Base-by-base conservation (phyloP, 2,888 invertebrate species). In the Aspidiotus destructor region DNA sequence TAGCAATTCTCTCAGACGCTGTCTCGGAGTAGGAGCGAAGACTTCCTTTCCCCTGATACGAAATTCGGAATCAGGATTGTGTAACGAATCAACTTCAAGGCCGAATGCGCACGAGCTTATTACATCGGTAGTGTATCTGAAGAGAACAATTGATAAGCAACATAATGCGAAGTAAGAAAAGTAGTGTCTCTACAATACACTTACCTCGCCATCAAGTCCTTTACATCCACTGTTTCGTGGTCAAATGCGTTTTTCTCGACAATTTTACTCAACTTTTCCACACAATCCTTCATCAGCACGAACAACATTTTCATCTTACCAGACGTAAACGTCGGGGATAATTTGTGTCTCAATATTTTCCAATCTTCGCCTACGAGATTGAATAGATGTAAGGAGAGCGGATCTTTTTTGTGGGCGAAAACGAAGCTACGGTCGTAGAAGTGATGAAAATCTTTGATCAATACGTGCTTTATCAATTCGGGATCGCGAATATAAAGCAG, bases 221-320 rank as follows among this genome's bases (percentile, higher is more conserved):
- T 65, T 48, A 65, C 40, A 1, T 65, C 58, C 10, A 65, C 48
- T 11, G 57, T 42, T 6, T 48, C 58, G n/a, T 10, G 17, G 13
- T 58, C 8, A n/a, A 8, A 13, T 10, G 8, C 1, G 8, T 6
- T 7, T 64, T 63, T 60, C 41, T 42, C 63, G 9, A 69, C 16
- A 7, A 53, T 28, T 8, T 1, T n/a, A 11, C 15, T 60, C 44
- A 80, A 74, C 58, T 77, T 75, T 42, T 76, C 74, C 15, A 76
- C 76, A 42, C 77, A 78, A 57, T 78, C 77, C 54, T 76, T 72
- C 74, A 81, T 79, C 48, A 81, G 74, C 0, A 77, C 77, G 41
- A 80, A 77, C 81, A 83, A 82, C 52, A 74, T 75, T 73, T 79
- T 82, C 70, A 84, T 75, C 74, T 83, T 83, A 17, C 80, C 81